These are phyloP conservation scores for Zaprionus kolodkinae DNA, from an alignment of 1,140 invertebrate species.

Conservation along the genomic window DNA sequence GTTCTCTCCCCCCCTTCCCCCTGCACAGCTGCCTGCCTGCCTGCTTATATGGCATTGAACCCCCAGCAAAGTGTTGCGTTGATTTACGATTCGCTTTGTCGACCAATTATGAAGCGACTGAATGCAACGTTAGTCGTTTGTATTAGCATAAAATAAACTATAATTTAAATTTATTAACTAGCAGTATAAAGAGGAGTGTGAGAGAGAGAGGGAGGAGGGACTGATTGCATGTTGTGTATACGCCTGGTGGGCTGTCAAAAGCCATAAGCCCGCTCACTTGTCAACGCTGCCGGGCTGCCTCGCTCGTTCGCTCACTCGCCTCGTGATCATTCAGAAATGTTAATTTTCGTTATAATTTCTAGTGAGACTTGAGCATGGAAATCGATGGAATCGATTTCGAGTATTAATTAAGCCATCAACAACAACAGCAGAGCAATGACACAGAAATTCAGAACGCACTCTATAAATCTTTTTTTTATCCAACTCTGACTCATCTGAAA, in stretches of 20 bases:
- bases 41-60: conserved; percentile 73
- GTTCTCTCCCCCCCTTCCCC: background rate
- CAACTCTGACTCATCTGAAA: conserved; percentile 65
- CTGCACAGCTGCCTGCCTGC: no score
- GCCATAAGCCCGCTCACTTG: conserved; percentile 78
- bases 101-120: conserved; percentile 41
- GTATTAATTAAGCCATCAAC: conserved; percentile 81
- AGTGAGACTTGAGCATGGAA: conserved; percentile 1
- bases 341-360: conserved; percentile 52
- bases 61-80: conserved; percentile 13
- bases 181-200: background rate
- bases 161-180: conserved; percentile 61
- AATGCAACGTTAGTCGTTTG: conserved; percentile 34
- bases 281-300: conserved; percentile 56
- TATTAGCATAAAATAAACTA: conserved; percentile 70
- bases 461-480: conserved; percentile 27
- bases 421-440: conserved; percentile 49
- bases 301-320: conserved; percentile 37
- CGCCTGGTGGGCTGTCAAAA: conserved; percentile 74
- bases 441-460: conserved; percentile 32
- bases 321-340: conserved; percentile 47
- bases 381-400: conserved; percentile 17
- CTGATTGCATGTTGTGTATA: conserved; percentile 25
- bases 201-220: background rate
- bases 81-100: conserved; percentile 59